These are phyloP conservation scores for Botia almorhae DNA, from an alignment of 2,797 vertebrate genomes.

Conservation along the genomic window DNA sequence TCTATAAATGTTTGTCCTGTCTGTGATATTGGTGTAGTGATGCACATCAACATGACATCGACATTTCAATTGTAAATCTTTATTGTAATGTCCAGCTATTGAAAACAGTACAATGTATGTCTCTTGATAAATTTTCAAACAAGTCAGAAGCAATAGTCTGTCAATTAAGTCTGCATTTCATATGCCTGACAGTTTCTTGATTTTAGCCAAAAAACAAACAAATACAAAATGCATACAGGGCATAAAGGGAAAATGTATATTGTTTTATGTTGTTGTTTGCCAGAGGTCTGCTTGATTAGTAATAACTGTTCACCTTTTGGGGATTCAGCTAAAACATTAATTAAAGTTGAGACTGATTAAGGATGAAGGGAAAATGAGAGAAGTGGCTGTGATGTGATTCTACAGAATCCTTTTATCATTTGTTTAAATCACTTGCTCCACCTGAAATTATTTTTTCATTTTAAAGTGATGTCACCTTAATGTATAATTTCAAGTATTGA, in stretches of 20 bases:
- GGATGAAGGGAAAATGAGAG: slow-evolving; percentile 3
- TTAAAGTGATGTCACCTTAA: too few species aligned
- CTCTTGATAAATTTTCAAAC: slow-evolving; percentile 1
- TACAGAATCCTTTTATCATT: too few species aligned
- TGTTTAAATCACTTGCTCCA: too few species aligned
- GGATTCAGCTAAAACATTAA: slow-evolving; percentile 51
- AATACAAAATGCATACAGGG: slow-evolving; percentile 20
- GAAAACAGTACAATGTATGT: not conserved
- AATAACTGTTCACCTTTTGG: slow-evolving; percentile 63
- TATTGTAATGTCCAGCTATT: slow-evolving; percentile 14
- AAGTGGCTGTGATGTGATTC: not conserved
- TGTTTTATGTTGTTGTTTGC: slow-evolving; percentile 53
- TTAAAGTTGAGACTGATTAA: slow-evolving; percentile 42
- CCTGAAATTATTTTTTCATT: too few species aligned
- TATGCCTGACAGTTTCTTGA: slow-evolving; percentile 15
- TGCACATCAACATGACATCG: slow-evolving; percentile 65
- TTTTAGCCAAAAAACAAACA: slow-evolving; percentile 20
- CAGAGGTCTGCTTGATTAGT: slow-evolving; percentile 50
- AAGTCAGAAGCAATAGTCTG: not conserved
- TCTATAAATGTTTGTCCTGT: too few species aligned
- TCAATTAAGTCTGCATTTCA: slow-evolving; percentile 30
- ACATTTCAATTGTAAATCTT: slow-evolving; percentile 12
- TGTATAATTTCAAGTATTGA: too few species aligned
- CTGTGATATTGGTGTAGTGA: not conserved
- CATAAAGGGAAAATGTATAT: slow-evolving; percentile 41